These are phyloP conservation scores for Sylvia atricapilla DNA, from an alignment of 2,113 vertebrate genomes.

Conservation along the genomic window DNA sequence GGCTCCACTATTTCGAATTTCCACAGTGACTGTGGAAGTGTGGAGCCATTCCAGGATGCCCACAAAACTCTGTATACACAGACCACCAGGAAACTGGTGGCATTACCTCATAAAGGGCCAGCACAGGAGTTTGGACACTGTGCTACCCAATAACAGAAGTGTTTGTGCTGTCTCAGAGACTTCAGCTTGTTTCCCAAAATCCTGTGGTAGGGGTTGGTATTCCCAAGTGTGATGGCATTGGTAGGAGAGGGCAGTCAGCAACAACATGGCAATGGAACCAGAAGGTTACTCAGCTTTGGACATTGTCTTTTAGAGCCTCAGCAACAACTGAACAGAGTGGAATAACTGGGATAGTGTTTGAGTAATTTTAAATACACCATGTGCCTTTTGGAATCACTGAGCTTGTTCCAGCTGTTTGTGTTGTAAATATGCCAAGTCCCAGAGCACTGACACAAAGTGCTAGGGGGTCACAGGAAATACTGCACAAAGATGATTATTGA, in stretches of 20 bases:
- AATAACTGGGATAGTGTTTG: not conserved
- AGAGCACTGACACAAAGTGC: not conserved
- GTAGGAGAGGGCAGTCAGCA: not conserved
- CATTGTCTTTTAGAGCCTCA: not conserved
- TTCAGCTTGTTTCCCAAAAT: not conserved
- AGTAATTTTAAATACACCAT: not conserved
- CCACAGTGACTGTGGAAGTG: not conserved
- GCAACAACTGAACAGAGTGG: not conserved
- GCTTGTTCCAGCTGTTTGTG: not conserved
- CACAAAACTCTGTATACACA: not conserved
- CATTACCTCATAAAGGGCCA: not conserved
- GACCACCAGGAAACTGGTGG: not conserved
- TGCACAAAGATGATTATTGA: not conserved
- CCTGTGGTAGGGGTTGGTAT: not conserved
- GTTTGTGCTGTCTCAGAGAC: not conserved
- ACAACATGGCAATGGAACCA: not conserved
- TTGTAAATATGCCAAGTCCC: not conserved
- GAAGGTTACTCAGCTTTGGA: not conserved
- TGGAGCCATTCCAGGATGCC: not conserved
- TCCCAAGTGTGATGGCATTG: accelerated
- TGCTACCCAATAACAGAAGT: not conserved
- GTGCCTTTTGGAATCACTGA: not conserved
- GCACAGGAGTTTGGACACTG: not conserved
- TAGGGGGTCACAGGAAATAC: not conserved
- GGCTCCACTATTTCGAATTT: not conserved